These are phyloP conservation scores for Conops quadrifasciatus DNA, from an alignment of 2,888 invertebrate species.

Conservation along the genomic window DNA sequence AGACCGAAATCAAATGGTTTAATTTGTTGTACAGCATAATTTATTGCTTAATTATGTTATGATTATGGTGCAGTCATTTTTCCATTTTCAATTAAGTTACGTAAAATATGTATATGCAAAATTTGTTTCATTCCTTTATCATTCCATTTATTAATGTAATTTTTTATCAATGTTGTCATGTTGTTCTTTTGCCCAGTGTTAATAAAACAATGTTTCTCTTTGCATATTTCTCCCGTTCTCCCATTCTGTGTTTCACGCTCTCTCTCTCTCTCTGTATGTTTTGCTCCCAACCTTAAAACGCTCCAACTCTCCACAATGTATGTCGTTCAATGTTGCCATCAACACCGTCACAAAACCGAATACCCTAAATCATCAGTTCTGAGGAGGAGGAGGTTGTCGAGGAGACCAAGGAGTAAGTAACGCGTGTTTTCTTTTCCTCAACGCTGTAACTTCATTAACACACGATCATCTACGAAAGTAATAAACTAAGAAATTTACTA, in stretches of 20 bases:
- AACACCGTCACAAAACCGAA: background rate
- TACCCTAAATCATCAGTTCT: conserved; percentile 54
- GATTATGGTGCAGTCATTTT: background rate
- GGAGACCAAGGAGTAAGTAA: conserved; percentile 64
- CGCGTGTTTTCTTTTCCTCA: background rate
- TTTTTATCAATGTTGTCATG: background rate
- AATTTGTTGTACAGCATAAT: background rate
- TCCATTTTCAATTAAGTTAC: background rate
- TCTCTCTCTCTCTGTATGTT: background rate
- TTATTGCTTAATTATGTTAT: background rate
- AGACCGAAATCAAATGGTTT: background rate
- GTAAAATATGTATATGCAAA: too few species aligned
- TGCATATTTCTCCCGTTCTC: conserved; percentile 42
- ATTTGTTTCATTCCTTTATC: too few species aligned
- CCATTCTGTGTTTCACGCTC: conserved; percentile 36
- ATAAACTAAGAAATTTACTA: conserved; percentile 29
- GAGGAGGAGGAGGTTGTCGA: conserved; percentile 66
- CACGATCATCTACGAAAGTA: background rate
- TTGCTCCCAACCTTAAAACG: conserved; percentile 3
- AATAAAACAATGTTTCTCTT: conserved; percentile 45
- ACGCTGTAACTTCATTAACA: conserved; percentile 15
- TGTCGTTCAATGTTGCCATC: conserved; percentile 21
- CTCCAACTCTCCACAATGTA: background rate
- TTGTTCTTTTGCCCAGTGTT: conserved; percentile 8
- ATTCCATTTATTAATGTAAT: too few species aligned